phyloP scores from a whole-genome alignment of 92 coral and sea anemone genomes.

The Parazoanthus darwini region DNA sequence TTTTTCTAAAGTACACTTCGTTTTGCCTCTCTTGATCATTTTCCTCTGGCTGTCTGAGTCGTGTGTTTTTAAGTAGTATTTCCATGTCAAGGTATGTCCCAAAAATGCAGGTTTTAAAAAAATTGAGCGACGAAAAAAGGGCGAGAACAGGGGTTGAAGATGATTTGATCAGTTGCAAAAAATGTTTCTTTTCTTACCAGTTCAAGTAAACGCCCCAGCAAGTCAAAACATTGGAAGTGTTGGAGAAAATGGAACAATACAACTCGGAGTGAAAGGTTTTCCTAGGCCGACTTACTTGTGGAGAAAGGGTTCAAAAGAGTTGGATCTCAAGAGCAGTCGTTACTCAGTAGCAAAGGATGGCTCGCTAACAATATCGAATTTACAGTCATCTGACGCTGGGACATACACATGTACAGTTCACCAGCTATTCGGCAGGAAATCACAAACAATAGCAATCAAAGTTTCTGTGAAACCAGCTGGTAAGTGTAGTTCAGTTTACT shows the following conservation, averaged over 20 bases:
- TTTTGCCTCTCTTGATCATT: too few relatives aligned
- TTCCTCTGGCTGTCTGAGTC: too few relatives aligned
- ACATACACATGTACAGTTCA: background rate
- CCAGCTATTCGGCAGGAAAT: constrained; percentile 1
- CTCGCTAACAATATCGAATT: constrained; percentile 3
- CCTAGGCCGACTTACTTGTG: constrained; percentile 5
- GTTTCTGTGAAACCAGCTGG: constrained; percentile 24
- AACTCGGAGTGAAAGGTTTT: constrained; percentile 27
- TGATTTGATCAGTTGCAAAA: too few relatives aligned
- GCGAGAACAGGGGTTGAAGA: too few relatives aligned
- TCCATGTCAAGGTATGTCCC: too few relatives aligned
- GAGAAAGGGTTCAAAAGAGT: background rate
- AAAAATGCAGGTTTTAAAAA: too few relatives aligned
- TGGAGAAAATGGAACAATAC: constrained; percentile 25
- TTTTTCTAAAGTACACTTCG: too few relatives aligned
- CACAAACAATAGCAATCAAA: background rate
- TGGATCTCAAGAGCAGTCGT: constrained; percentile 7
- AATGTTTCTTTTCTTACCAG: background rate
- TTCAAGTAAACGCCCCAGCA: constrained; percentile 15
- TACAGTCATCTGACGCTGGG: constrained; percentile 15
- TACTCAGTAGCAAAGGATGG: constrained; percentile 22
- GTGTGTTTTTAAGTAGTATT: too few relatives aligned
- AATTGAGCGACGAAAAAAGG: too few relatives aligned
- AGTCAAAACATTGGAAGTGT: constrained; percentile 29
- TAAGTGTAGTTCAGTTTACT: background rate